Conservation (phyloP, 2,888 invertebrate genomes). For the Agapetus fuscipes region DNA sequence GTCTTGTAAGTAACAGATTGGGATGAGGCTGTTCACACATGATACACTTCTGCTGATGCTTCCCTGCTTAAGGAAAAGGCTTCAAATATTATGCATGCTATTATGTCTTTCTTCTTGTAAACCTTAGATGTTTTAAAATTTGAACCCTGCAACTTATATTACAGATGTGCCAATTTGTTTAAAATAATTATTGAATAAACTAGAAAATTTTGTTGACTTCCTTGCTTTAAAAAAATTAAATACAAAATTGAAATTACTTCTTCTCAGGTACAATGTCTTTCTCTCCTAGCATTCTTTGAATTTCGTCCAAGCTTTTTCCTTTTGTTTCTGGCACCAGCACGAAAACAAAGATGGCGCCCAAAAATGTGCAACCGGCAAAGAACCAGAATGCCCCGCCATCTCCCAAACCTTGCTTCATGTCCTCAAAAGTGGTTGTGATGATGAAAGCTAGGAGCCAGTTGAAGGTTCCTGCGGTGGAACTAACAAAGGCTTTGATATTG, state of each 20-base stretch:
- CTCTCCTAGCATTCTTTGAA: constrained; percentile 43
- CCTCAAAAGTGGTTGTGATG: constrained; percentile 63
- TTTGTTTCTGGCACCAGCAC: constrained; percentile 59
- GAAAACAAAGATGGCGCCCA: constrained; percentile 59
- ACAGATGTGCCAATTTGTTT: too few species aligned
- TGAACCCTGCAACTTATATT: too few species aligned
- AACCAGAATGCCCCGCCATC: constrained; percentile 63
- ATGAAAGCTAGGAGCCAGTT: constrained; percentile 77
- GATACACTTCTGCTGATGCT: too few species aligned
- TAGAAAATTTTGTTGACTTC: too few species aligned
- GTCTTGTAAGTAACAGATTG: too few species aligned
- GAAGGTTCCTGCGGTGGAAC: constrained; percentile 68
- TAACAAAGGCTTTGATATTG: constrained; percentile 67
- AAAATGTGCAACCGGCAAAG: constrained; percentile 55
- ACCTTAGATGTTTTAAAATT: too few species aligned
- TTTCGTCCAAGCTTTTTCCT: constrained; percentile 59
- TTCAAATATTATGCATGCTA: too few species aligned
- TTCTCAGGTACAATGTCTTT: constrained; percentile 4
- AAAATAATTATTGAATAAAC: too few species aligned
- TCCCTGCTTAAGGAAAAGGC: too few species aligned
- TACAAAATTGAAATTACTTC: constrained; percentile 2
- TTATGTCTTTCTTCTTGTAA: too few species aligned
- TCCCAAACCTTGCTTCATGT: constrained; percentile 47
- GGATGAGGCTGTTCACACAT: too few species aligned
- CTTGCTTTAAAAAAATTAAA: background rate